Percentiles rank a stretch among this genome's conserved stretches.
phyloP scores from a whole-genome alignment of 2,797 vertebrate genomes.

The Lateolabrax maculatus region DNA sequence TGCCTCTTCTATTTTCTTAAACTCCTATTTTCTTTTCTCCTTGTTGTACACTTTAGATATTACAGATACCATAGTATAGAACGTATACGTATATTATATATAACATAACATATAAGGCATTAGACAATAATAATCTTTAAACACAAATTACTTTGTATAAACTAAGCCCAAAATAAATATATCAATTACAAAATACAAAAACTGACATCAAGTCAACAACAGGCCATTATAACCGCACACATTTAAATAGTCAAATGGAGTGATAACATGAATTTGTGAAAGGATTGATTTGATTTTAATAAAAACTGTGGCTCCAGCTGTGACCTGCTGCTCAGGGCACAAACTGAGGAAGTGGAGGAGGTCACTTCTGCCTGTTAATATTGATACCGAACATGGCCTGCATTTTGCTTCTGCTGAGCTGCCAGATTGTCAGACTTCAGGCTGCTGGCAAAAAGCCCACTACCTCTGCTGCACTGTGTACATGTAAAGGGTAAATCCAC shows the following conservation, averaged over 20 bases:
- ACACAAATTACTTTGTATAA: background rate
- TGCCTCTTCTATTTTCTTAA: background rate
- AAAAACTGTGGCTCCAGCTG: slow-evolving; percentile 51
- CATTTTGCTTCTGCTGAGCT: slow-evolving; percentile 74
- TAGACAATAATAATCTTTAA: slow-evolving; percentile 7
- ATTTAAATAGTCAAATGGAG: background rate
- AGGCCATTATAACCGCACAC: background rate
- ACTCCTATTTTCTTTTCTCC: too few relatives aligned
- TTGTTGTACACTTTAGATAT: background rate
- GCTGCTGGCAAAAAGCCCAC: slow-evolving; percentile 76
- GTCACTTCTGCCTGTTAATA: slow-evolving; percentile 53
- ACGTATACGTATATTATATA: background rate
- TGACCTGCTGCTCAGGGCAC: slow-evolving; percentile 38
- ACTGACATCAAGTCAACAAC: too few relatives aligned
- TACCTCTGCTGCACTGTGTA: slow-evolving; percentile 47
- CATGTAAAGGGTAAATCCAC: slow-evolving; percentile 51
- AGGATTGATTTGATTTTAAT: slow-evolving; percentile 3
- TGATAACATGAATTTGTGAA: background rate
- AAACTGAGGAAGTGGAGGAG: slow-evolving; percentile 44
- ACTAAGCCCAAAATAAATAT: background rate
- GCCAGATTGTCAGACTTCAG: slow-evolving; percentile 79
- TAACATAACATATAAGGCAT: background rate
- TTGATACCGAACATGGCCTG: slow-evolving; percentile 63
- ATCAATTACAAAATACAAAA: background rate
- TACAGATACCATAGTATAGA: too few relatives aligned